Evolutionary conservation across 2,888 invertebrate genomes (phyloP).

Genomic region (Heliconius cydno): DNA sequence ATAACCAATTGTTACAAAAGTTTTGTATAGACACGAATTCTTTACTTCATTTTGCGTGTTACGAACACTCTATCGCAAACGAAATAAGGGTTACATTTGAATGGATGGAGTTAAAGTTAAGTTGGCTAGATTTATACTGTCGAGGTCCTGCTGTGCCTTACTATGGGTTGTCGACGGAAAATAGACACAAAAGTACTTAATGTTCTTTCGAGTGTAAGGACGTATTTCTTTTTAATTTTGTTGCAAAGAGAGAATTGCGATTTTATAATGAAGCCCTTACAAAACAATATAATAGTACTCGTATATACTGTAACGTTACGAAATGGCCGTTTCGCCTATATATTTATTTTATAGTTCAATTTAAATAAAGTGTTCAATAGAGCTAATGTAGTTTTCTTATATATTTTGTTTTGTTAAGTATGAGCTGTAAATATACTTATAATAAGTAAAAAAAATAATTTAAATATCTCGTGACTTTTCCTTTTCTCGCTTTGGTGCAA

Average conservation of each 20-base stretch:
- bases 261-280: slow-evolving; percentile 48
- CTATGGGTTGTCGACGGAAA: slow-evolving; percentile 75
- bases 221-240: slow-evolving; percentile 61
- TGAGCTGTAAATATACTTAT: neutral
- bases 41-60: slow-evolving; percentile 44
- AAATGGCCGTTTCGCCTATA: slow-evolving; percentile 34
- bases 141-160: slow-evolving; percentile 68
- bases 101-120: slow-evolving; percentile 40
- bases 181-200: slow-evolving; percentile 69
- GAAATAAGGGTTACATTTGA: slow-evolving; percentile 51
- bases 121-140: slow-evolving; percentile 66
- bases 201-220: slow-evolving; percentile 73
- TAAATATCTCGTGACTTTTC: too few species aligned
- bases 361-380: neutral
- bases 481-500: too few species aligned
- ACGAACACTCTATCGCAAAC: slow-evolving; percentile 5
- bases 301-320: slow-evolving; percentile 41
- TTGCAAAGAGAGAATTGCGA: slow-evolving; percentile 46
- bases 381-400: neutral
- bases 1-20: slow-evolving; percentile 36
- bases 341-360: slow-evolving; percentile 4
- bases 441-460: neutral
- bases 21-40: slow-evolving; percentile 48
- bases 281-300: slow-evolving; percentile 35
- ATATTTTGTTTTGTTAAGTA: neutral